phyloP scores from a whole-genome alignment of 2,888 invertebrate species.

The Tridacna gigas region DNA sequence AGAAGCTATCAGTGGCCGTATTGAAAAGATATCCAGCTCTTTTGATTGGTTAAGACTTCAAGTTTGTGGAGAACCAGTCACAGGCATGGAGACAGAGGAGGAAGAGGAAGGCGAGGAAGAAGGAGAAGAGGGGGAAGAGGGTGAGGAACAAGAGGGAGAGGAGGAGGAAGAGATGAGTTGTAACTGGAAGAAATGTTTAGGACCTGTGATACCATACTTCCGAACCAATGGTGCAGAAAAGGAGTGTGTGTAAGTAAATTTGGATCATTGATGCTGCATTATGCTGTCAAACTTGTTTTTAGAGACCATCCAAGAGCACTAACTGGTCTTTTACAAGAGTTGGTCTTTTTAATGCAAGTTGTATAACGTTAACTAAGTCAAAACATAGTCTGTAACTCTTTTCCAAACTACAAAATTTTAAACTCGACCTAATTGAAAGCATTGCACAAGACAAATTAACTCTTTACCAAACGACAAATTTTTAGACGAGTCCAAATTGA shows the following conservation, averaged over 20 bases:
- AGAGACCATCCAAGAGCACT: too few species aligned
- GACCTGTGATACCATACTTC: slow-evolving; percentile 31
- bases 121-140: slow-evolving; percentile 10
- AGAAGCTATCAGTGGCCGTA: slow-evolving; percentile 14
- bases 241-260: slow-evolving; percentile 20
- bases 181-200: slow-evolving; percentile 41
- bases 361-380: too few species aligned
- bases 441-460: too few species aligned
- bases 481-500: too few species aligned
- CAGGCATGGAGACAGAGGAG: background rate
- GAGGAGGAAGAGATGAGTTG: slow-evolving; percentile 33
- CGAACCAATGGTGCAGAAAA: background rate
- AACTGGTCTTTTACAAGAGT: too few species aligned
- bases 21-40: slow-evolving; percentile 9
- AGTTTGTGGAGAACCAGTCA: slow-evolving; percentile 27
- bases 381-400: too few species aligned
- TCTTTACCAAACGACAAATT: too few species aligned
- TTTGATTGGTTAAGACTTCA: background rate
- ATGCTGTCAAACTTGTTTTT: too few species aligned
- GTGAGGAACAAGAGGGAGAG: background rate
- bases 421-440: too few species aligned
- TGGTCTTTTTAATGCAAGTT: too few species aligned
- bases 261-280: too few species aligned
- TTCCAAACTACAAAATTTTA: too few species aligned
- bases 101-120: background rate